Conservation (phyloP, 2,113 vertebrate species). For the Peromyscus californicus region DNA sequence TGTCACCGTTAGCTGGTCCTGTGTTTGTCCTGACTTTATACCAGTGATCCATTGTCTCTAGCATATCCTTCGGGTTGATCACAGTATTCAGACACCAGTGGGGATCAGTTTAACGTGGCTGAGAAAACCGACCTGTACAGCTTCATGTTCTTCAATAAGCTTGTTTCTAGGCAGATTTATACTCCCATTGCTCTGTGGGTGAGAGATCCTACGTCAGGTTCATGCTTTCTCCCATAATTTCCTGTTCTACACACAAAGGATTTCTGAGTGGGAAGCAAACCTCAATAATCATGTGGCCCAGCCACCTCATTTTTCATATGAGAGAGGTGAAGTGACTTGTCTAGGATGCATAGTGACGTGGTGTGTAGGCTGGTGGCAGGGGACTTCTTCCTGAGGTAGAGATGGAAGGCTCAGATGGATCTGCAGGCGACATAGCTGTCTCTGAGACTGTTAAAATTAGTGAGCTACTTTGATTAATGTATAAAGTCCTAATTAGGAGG, state of each 20-base stretch:
- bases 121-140: not conserved
- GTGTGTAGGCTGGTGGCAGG: not conserved
- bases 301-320: constrained; percentile 29
- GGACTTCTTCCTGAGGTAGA: not conserved
- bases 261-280: not conserved
- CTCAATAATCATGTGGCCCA: not conserved
- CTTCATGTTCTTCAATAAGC: constrained; percentile 15
- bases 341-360: not conserved
- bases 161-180: constrained; percentile 1
- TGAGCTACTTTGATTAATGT: not conserved
- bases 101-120: not conserved
- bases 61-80: not conserved
- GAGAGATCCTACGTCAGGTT: not conserved
- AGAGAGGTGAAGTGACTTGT: constrained; percentile 23
- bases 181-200: not conserved
- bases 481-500: not conserved
- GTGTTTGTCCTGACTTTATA: not conserved
- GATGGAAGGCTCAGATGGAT: not conserved
- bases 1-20: not conserved
- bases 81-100: not conserved
- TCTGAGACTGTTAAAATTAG: not conserved
- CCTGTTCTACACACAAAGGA: constrained; percentile 46
- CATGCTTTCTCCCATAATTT: constrained; percentile 26
- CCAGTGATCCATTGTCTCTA: not conserved
- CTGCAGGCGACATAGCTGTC: not conserved